Evolutionary conservation across 2,113 vertebrate genomes (phyloP), one percentile per base, ranked within the genome.

Genomic region (Microcebus lehilahytsara): DNA sequence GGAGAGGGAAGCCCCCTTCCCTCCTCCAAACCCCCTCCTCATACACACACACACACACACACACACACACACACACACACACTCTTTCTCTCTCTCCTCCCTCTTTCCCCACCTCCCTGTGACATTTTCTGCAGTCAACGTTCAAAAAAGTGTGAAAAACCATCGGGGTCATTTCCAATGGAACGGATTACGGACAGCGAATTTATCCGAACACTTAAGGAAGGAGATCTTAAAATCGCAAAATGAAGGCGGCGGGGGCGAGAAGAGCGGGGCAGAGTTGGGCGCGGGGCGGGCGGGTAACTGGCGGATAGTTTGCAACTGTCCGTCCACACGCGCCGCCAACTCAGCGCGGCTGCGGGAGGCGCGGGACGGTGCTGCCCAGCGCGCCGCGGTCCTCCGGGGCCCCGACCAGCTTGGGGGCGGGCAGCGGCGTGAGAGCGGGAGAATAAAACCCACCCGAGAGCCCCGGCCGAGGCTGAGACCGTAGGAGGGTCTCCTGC

Each of bases 1-100:
- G 14, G 58, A 93, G 85, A 85, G 72, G 56, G 90, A 86, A 96
- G 91, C 80, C 96, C 97, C 94, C 89, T 72, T 37, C 53, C 67
- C 51, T 84, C 79, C 92, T 64, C 42, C 80, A 53, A 13, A 6
- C 14, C 19, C 22, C 27, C 79, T 32, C 13, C 32, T 13, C 3
- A 40, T 89, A 78, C 46, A 8, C 58, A 40, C 91, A 20, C 19
- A 56, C 53, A 5, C 64, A 5, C 96, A 78, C 46, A 8, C 51
- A n/a, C 91, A 51, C 49, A 12, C 51, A 56, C 53, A 5, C 64
- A 5, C 96, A 78, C 46, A 8, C 51, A n/a, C 91, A 51, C 49
- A 12, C 51, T 10, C 22, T 12, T 40, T 40, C 49, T 49, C 12
- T 14, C 69, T 62, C 51, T 10, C 22, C 27, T 67, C 51, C 19